Percentiles rank a stretch among this genome's conserved stretches.
Conservation (phyloP, 2,888 invertebrate genomes). For the Fragum sueziense region DNA sequence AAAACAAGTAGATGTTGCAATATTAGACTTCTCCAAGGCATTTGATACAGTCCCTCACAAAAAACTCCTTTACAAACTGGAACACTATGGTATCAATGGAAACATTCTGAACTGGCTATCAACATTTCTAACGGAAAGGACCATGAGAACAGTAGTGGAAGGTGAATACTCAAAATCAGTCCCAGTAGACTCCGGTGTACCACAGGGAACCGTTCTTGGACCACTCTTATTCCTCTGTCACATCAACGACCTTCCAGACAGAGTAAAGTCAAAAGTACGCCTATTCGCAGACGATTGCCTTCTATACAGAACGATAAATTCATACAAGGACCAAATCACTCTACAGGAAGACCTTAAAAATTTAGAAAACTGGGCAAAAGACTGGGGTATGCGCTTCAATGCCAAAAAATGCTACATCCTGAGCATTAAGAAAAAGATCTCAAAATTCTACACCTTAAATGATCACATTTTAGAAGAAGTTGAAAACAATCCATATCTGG, state of each 20-base stretch:
- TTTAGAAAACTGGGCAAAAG: conserved; percentile 13
- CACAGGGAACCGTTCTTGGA: background rate
- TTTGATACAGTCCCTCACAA: conserved; percentile 12
- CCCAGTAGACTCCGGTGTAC: background rate
- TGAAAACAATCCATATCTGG: conserved; percentile 37
- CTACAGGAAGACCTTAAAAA: conserved; percentile 19
- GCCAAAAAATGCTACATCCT: conserved; percentile 28
- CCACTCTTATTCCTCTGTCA: background rate
- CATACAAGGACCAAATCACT: background rate
- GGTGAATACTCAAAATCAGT: background rate
- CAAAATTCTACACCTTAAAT: conserved; percentile 27
- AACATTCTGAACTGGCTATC: background rate
- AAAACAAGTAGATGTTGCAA: conserved; percentile 19
- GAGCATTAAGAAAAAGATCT: conserved; percentile 15
- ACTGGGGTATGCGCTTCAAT: conserved; percentile 30
- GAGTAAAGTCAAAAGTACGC: background rate
- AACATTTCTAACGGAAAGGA: background rate
- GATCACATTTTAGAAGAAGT: conserved; percentile 28
- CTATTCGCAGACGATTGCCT: conserved; percentile 17
- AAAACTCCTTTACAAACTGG: conserved; percentile 14
- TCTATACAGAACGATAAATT: background rate
- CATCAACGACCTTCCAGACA: conserved; percentile 12
- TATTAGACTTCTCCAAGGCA: conserved; percentile 22
- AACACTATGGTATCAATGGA: too few relatives aligned
- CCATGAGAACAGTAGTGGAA: conserved; percentile 3